Evolutionary conservation across 2,113 vertebrate genomes (phyloP).

Genomic region (Psilopogon haemacephalus): DNA sequence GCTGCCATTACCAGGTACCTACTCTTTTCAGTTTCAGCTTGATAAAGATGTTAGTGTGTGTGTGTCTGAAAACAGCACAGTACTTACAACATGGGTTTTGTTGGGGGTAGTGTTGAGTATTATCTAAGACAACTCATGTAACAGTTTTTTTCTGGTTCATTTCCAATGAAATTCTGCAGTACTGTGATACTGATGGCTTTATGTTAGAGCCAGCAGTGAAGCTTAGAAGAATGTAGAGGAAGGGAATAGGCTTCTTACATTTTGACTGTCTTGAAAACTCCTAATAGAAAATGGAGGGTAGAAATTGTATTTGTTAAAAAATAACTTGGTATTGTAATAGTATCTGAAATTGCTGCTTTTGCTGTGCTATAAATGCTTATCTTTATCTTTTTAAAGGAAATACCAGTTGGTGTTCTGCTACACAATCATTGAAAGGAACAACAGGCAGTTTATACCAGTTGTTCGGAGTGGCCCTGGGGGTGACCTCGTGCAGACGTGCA

Average conservation of each 20-base stretch:
- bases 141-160: background rate
- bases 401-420: constrained; percentile 98
- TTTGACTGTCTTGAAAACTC: background rate
- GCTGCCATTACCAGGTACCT: constrained; percentile 91
- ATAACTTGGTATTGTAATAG: background rate
- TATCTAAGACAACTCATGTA: background rate
- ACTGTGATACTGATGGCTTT: background rate
- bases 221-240: background rate
- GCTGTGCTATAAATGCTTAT: background rate
- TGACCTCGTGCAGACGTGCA: constrained; percentile 79
- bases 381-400: constrained; percentile 76
- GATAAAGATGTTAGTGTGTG: background rate
- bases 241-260: background rate
- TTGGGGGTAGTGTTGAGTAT: background rate
- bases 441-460: constrained; percentile 83
- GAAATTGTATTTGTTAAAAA: background rate
- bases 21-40: background rate
- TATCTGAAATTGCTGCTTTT: background rate
- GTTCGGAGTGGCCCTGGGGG: constrained; percentile 83
- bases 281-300: background rate
- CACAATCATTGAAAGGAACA: constrained; percentile 95
- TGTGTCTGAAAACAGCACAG: background rate
- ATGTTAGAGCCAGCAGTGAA: background rate
- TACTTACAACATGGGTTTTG: background rate
- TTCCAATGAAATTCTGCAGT: background rate